Evolutionary conservation across 2,888 invertebrate species (phyloP), one percentile per base, ranked within the genome.

Genomic region (Ligdia adustata): DNA sequence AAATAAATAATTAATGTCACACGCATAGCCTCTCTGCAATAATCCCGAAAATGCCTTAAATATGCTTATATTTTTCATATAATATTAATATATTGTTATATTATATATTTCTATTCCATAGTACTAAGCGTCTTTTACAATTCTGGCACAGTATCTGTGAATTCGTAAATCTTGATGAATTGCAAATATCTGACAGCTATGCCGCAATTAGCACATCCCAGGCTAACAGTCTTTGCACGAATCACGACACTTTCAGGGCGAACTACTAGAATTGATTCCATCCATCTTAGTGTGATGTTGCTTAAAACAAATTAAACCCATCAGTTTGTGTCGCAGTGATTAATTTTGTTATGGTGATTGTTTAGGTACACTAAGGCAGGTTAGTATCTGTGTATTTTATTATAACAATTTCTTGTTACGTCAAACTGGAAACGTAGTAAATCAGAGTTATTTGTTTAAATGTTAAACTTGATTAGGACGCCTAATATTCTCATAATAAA

Each of bases 161-260:
- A n/a, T n/a, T n/a, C n/a, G n/a, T n/a, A 18, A 4, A 22, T 4
- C 27, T 20, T 46, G 38, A 57, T 27, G 18, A 39, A 54, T 44
- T 31, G 44, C 37, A 33, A 9, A 15, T 26, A 24, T 39, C 44
- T 45, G 53, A 28, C 33, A 39, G 43, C 34, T 28, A 33, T 33
- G 27, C 11, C 29, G 48, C 61, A 61, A 63, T 61, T 61, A 63
- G 45, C 51, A 50, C 39, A 35, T 45, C 28, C 26, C 32, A 47
- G 47, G 43, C 50, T 52, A 48, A 50, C 32, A 14, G 47, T 43
- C 46, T 26, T 45, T 24, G 46, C 60, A 54, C 57, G 56, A 62
- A n/a, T 45, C 57, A 52, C 53, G 51, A 51, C 47, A 47, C 47
- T 32, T 45, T 38, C 32, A 32, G 47, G 28, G 34, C 45, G 34